These are phyloP conservation scores for Porites cylindrica DNA, from an alignment of 92 coral and sea anemone genomes.

Conservation along the genomic window DNA sequence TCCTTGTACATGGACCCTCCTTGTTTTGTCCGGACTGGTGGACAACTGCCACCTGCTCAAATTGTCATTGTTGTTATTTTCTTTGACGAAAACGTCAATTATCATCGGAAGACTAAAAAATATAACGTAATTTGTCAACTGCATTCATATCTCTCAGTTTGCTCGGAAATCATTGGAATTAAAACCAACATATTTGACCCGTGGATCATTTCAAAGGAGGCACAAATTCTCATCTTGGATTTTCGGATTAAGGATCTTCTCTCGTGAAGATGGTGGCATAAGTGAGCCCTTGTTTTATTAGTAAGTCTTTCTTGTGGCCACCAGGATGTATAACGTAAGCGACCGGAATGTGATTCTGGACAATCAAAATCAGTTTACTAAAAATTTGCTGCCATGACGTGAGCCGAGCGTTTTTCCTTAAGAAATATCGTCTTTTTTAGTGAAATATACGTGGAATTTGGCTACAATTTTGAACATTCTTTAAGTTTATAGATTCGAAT, in stretches of 20 bases:
- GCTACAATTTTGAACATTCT: background rate
- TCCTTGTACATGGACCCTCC: background rate
- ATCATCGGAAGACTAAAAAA: slow-evolving; percentile 5
- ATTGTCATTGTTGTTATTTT: slow-evolving; percentile 21
- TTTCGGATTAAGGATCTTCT: background rate
- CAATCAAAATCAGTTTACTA: slow-evolving; percentile 40
- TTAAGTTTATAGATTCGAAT: background rate
- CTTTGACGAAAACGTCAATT: slow-evolving; percentile 4
- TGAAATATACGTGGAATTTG: background rate
- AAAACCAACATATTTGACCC: background rate
- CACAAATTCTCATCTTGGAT: background rate
- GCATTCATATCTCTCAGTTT: background rate
- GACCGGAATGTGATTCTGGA: slow-evolving; percentile 33
- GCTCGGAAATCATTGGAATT: background rate
- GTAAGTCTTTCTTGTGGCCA: slow-evolving; percentile 30
- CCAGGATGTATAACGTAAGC: slow-evolving; percentile 60
- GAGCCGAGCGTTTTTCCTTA: background rate
- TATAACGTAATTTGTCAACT: background rate
- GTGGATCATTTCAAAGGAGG: background rate
- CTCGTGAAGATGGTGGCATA: background rate
- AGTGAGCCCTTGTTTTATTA: slow-evolving; percentile 27
- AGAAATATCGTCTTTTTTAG: background rate
- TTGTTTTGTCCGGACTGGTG: slow-evolving; percentile 19
- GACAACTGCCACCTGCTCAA: slow-evolving; percentile 34
- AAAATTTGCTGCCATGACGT: slow-evolving; percentile 27